Percentiles rank a stretch among this genome's conserved stretches.
These are phyloP conservation scores for Microcebus ravelobensis DNA, from an alignment of 2,113 vertebrate genomes.

Conservation along the genomic window DNA sequence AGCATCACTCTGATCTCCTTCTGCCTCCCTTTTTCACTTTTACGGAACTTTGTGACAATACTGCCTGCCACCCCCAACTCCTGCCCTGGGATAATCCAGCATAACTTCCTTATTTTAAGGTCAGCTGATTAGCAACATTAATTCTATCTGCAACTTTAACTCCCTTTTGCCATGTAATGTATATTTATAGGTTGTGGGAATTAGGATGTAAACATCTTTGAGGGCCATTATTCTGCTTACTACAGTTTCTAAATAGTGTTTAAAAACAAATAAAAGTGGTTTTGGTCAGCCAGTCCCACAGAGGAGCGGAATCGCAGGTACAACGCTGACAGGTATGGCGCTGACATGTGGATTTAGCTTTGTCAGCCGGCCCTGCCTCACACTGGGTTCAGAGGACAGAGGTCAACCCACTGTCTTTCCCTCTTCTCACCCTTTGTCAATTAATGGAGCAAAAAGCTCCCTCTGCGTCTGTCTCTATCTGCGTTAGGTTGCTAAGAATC, in stretches of 20 bases:
- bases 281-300: not conserved
- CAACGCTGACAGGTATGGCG: not conserved
- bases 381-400: not conserved
- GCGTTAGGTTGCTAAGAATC: not conserved
- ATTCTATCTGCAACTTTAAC: not conserved
- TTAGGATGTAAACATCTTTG: not conserved
- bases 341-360: not conserved
- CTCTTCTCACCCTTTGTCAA: not conserved
- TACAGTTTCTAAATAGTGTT: not conserved
- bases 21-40: not conserved
- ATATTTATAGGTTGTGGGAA: not conserved
- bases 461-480: not conserved
- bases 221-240: not conserved
- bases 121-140: not conserved
- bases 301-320: not conserved
- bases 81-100: not conserved
- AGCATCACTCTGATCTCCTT: not conserved
- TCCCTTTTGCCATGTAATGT: not conserved
- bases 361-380: not conserved
- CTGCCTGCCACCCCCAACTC: not conserved
- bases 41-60: not conserved
- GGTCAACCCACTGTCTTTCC: not conserved
- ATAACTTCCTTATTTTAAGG: not conserved
- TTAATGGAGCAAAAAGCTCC: not conserved
- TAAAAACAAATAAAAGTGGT: not conserved